phyloP scores from a whole-genome alignment of 2,797 vertebrate species.

The Phataginus tricuspis region DNA sequence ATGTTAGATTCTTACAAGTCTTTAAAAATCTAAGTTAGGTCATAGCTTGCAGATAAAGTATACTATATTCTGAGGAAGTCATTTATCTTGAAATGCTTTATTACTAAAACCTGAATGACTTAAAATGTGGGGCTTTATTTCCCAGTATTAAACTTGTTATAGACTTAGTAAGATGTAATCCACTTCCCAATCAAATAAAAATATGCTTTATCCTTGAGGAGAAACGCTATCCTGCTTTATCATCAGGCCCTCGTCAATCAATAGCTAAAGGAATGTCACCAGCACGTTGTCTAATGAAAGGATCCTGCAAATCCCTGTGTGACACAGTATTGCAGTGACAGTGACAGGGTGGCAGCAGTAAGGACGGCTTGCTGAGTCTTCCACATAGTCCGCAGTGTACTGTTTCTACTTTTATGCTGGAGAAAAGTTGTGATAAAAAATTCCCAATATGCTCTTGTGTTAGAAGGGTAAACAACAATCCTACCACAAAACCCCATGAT shows the following conservation, averaged over 20 bases:
- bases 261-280: not conserved
- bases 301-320: fast-evolving
- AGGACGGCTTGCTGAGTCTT: not conserved
- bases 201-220: not conserved
- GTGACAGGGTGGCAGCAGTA: no score
- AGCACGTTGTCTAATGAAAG: not conserved
- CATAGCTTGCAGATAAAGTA: not conserved
- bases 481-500: not conserved
- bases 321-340: not conserved
- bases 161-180: not conserved
- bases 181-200: not conserved
- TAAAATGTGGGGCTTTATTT: not conserved
- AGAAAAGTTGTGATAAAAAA: not conserved
- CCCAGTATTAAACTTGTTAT: not conserved
- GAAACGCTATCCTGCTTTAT: not conserved
- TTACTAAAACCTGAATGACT: not conserved
- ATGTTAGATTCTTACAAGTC: not conserved
- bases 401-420: not conserved
- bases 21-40: not conserved
- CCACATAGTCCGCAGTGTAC: not conserved
- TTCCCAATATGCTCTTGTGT: not conserved
- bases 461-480: not conserved
- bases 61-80: not conserved
- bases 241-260: fast-evolving
- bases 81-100: not conserved